Evolutionary conservation across 2,797 vertebrate species (phyloP).

Genomic region (Crenuchus spilurus): DNA sequence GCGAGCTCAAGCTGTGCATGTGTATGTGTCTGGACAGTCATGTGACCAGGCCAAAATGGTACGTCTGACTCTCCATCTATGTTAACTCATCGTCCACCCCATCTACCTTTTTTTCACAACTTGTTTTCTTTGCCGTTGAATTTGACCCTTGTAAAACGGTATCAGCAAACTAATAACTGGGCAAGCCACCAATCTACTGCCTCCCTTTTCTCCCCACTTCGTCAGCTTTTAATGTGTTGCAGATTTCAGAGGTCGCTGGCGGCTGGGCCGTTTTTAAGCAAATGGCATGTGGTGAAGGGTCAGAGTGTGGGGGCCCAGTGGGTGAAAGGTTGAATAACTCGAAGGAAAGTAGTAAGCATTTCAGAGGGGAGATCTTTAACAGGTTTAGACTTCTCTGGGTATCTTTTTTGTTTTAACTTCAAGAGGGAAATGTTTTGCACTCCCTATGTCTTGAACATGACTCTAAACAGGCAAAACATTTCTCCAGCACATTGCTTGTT

Average conservation of each 20-base stretch:
- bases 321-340: constrained; percentile 90
- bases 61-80: background rate
- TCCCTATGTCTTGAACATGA: background rate
- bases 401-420: constrained; percentile 44
- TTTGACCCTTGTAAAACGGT: constrained; percentile 77
- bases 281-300: constrained; percentile 85
- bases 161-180: constrained; percentile 76
- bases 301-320: constrained; percentile 73
- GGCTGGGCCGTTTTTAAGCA: constrained; percentile 78
- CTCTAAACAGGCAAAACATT: too few relatives aligned
- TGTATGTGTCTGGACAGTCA: background rate
- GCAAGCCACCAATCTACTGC: constrained; percentile 71
- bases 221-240: constrained; percentile 76
- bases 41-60: background rate
- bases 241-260: constrained; percentile 82
- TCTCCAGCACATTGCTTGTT: too few relatives aligned
- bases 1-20: background rate
- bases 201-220: constrained; percentile 67
- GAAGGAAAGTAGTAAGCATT: constrained; percentile 80
- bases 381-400: constrained; percentile 64
- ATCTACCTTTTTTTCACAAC: constrained; percentile 30
- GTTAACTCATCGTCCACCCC: constrained; percentile 1
- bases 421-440: background rate
- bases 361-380: constrained; percentile 76
- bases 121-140: constrained; percentile 70